These are phyloP conservation scores for Embiotoca jacksoni DNA, from an alignment of 2,113 vertebrate species.

Conservation along the genomic window DNA sequence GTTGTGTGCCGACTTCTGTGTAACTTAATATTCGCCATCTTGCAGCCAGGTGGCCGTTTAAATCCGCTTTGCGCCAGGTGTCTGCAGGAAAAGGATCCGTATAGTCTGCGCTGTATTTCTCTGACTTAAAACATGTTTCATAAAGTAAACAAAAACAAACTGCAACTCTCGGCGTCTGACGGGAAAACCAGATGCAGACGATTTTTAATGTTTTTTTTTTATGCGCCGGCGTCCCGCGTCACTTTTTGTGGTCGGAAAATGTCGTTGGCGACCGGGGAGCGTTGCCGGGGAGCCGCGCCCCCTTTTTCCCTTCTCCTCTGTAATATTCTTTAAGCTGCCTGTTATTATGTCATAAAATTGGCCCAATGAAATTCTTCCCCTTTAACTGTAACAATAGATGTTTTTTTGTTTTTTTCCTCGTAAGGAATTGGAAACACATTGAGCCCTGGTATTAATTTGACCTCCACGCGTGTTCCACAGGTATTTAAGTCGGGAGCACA, in stretches of 20 bases:
- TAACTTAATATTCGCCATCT: constrained; percentile 12
- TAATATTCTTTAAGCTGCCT: constrained; percentile 41
- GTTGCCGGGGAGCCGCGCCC: neutral
- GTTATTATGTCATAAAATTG: constrained; percentile 64
- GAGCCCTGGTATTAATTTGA: constrained; percentile 54
- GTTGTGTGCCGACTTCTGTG: constrained; percentile 5
- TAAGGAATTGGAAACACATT: constrained; percentile 65
- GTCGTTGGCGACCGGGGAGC: neutral
- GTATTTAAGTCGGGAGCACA: constrained; percentile 59
- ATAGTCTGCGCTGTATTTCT: constrained; percentile 3
- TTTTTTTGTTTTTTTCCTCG: constrained; percentile 10
- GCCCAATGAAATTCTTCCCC: constrained; percentile 56
- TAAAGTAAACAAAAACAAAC: constrained; percentile 42
- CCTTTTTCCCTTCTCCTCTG: constrained; percentile 19
- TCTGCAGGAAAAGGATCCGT: constrained; percentile 14
- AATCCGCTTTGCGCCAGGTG: constrained; percentile 55
- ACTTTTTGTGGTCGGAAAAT: constrained; percentile 12
- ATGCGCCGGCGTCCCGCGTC: constrained; percentile 10
- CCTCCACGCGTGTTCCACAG: constrained; percentile 51
- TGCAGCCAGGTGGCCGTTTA: constrained; percentile 46
- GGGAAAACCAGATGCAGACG: constrained; percentile 44
- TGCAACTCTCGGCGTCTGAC: constrained; percentile 20
- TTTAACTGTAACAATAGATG: constrained; percentile 50
- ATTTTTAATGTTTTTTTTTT: constrained; percentile 15
- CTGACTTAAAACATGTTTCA: constrained; percentile 25